Conservation (phyloP, 2,113 vertebrate genomes). For the Sinocyclocheilus grahami region DNA sequence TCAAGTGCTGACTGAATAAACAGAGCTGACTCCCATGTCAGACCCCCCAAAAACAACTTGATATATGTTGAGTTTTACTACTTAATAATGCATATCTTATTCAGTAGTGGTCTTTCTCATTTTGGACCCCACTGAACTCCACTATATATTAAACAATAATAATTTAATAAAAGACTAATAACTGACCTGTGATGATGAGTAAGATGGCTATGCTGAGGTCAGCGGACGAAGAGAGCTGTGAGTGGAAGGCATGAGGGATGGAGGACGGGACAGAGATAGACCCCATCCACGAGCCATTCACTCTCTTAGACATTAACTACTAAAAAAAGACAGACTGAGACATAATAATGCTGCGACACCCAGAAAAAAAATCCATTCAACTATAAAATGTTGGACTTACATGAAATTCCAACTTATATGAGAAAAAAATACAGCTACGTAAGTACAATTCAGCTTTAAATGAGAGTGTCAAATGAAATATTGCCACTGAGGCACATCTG, state of each 20-base stretch:
- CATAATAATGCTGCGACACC: too few species aligned
- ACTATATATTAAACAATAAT: neutral
- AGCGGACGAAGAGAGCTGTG: constrained; percentile 55
- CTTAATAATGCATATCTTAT: neutral
- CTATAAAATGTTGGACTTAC: too few species aligned
- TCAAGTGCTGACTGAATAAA: neutral
- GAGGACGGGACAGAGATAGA: constrained; percentile 46
- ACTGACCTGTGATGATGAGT: constrained; percentile 60
- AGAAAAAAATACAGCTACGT: too few species aligned
- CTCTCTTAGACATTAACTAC: constrained; percentile 47
- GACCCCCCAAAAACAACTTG: neutral
- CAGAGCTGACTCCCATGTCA: neutral
- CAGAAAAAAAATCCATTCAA: too few species aligned
- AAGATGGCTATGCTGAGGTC: constrained; percentile 57
- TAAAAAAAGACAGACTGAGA: neutral
- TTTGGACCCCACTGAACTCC: neutral
- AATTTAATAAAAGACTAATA: too few species aligned
- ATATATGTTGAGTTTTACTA: neutral
- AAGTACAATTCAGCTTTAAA: neutral
- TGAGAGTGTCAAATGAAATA: neutral
- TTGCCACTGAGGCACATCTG: neutral
- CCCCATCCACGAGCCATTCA: constrained; percentile 38
- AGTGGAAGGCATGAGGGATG: constrained; percentile 54
- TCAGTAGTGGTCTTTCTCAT: neutral
- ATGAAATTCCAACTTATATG: too few species aligned